Evolutionary conservation across 1,140 invertebrate species (phyloP), one percentile per base, ranked within the genome.

Genomic region (Chelonus insularis): DNA sequence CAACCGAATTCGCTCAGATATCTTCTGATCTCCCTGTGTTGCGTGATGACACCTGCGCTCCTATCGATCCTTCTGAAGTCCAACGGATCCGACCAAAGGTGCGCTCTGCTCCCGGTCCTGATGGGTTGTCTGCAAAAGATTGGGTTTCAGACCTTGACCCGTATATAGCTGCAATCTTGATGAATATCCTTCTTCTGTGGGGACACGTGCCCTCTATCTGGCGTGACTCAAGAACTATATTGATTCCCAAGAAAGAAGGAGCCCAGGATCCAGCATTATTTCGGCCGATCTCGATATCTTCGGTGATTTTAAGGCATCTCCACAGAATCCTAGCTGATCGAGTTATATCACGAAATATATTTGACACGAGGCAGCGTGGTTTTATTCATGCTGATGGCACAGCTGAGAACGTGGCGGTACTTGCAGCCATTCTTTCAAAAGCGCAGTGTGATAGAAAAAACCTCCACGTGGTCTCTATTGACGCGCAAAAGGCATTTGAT

Each of bases 401-500:
- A 45, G 64, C 61, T 0, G 62, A 66, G 7, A 67, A 66, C 14
- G 37, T 58, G 0, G 1, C 29, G 0, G 18, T 56, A 1, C 41
- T 69, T 1, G 57, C 63, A 3, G 16, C 62, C 8, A 7, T 66
- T 11, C 25, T 67, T 2, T n/a, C 57, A 6, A 12, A 54, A 1
- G 14, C 58, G 1, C 20, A 57, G 23, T 16, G 9, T 7, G 32
- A n/a, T 0, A 48, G 51, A 1, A 60, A 58, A 8, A 32, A 43
- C 6, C 34, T 70, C 18, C 57, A 70, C 29, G 29, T 68, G 9
- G 59, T 58, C 1, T 65, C 66, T 0, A 1, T 68, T 0, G 66
- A 72, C 12, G 41, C 62, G 0, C 60, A 62, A 0, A 70, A 72
- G 12, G 68, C 65, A 0, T 69, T 67, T 18, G 67, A 71, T 41